A percentile compares a stretch with the other conserved stretches of the same genome.
phyloP scores from a whole-genome alignment of 2,797 vertebrate species.

The Sitta carolinensis region DNA sequence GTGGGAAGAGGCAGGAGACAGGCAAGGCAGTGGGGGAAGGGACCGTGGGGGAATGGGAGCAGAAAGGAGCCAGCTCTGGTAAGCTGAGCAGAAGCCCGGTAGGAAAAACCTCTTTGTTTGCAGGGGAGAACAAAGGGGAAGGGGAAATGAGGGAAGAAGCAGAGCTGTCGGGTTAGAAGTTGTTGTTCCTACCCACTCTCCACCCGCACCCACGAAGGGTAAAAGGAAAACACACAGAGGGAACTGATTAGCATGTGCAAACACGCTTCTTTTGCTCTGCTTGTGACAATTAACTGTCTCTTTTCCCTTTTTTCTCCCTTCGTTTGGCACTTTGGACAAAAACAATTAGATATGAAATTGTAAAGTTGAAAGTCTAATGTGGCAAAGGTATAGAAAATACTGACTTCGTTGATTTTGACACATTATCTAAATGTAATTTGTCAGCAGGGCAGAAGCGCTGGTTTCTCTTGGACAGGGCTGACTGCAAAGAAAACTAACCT shows the following conservation, averaged over 20 bases:
- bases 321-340: neutral
- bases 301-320: neutral
- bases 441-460: neutral
- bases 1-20: neutral
- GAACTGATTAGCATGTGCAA: neutral
- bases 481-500: neutral
- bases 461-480: neutral
- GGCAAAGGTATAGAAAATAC: neutral
- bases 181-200: neutral
- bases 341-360: neutral
- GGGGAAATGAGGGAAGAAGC: neutral
- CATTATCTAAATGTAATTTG: neutral
- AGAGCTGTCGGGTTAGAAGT: neutral
- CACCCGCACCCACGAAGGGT: neutral
- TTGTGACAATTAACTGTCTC: neutral
- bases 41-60: neutral
- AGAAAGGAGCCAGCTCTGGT: neutral
- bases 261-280: neutral
- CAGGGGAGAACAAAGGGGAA: conserved; percentile 12
- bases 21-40: neutral
- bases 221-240: neutral
- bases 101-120: conserved; percentile 32
- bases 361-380: neutral
- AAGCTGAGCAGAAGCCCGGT: neutral
- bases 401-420: neutral